Percentiles rank a stretch among this genome's conserved stretches.
phyloP scores from a whole-genome alignment of 2,113 vertebrate species.

The Pteruthius melanotis region DNA sequence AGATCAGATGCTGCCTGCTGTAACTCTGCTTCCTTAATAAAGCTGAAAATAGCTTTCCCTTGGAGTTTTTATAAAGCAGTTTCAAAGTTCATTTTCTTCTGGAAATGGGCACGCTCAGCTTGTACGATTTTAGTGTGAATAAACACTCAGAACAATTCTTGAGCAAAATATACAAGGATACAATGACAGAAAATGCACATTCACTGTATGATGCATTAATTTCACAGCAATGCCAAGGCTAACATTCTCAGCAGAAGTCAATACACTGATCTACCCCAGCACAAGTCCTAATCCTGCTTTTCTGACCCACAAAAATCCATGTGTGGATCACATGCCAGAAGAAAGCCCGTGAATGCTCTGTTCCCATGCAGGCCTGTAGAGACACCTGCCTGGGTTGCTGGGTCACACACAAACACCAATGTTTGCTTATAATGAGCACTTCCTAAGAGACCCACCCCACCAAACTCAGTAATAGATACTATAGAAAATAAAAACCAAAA shows the following conservation, averaged over 20 bases:
- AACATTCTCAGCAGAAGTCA: not conserved
- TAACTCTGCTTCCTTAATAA: not conserved
- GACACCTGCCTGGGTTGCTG: not conserved
- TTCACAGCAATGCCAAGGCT: not conserved
- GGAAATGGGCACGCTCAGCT: not conserved
- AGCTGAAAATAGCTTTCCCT: not conserved
- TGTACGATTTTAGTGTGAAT: not conserved
- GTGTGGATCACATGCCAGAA: not conserved
- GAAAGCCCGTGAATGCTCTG: accelerated
- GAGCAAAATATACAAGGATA: not conserved
- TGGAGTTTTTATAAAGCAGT: not conserved
- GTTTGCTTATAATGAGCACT: not conserved
- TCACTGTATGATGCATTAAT: not conserved
- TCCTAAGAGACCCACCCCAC: not conserved
- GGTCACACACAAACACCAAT: not conserved
- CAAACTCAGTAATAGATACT: not conserved
- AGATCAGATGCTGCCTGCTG: not conserved
- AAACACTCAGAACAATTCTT: not conserved
- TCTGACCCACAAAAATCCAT: not conserved
- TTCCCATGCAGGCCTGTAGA: accelerated
- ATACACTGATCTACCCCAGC: not conserved
- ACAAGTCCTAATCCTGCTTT: not conserved
- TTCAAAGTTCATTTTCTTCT: not conserved
- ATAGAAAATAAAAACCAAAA: accelerated
- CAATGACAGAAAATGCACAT: not conserved